phyloP scores from a whole-genome alignment of 1,140 invertebrate species.

The Propsilocerus akamusi region DNA sequence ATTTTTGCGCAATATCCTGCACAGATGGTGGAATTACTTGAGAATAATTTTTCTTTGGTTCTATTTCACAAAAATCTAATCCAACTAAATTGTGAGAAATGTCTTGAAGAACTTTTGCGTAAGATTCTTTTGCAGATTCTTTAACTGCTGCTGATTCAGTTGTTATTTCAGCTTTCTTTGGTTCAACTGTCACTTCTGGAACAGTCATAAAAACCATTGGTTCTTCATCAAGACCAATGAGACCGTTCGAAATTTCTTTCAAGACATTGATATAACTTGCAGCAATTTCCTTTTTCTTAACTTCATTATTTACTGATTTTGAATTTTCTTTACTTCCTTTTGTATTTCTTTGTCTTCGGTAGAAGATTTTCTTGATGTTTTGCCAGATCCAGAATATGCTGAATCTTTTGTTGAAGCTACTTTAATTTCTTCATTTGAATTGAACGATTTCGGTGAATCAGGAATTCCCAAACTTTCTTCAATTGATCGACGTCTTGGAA shows the following conservation, averaged over 20 bases:
- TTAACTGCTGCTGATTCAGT: background rate
- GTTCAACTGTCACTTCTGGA: too few relatives aligned
- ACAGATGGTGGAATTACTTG: background rate
- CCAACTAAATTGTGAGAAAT: background rate
- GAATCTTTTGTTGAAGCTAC: too few relatives aligned
- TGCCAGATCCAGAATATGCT: too few relatives aligned
- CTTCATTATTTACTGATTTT: too few relatives aligned
- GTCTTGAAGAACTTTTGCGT: background rate
- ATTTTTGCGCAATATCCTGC: background rate
- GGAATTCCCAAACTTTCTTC: too few relatives aligned
- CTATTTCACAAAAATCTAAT: background rate
- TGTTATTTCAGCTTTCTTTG: background rate
- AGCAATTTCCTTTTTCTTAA: too few relatives aligned
- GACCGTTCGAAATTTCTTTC: background rate
- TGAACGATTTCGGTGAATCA: too few relatives aligned
- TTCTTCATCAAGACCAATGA: background rate
- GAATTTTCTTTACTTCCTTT: too few relatives aligned
- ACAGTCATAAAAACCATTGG: background rate
- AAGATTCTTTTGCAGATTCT: background rate
- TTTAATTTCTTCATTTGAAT: too few relatives aligned
- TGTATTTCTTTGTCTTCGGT: too few relatives aligned
- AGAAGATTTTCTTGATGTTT: too few relatives aligned
- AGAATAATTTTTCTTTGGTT: background rate
- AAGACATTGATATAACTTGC: background rate
- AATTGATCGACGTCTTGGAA: too few relatives aligned